phyloP scores from a whole-genome alignment of 2,113 vertebrate species.

The Xiphias gladius region DNA sequence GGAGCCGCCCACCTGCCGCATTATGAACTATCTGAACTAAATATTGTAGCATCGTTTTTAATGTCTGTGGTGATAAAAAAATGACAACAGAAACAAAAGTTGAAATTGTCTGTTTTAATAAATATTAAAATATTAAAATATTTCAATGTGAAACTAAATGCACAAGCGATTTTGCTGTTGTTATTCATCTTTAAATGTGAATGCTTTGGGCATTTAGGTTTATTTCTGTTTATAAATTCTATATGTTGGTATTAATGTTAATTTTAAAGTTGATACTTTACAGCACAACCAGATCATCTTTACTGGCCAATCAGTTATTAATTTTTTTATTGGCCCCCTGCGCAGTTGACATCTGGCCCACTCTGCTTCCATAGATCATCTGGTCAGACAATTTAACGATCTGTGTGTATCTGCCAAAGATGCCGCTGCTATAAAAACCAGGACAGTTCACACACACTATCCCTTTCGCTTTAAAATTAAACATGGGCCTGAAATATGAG shows the following conservation, averaged over 20 bases:
- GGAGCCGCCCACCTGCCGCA: not conserved
- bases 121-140: not conserved
- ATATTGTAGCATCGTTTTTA: not conserved
- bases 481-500: not conserved
- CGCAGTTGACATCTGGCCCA: constrained; percentile 26
- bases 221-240: constrained; percentile 12
- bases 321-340: constrained; percentile 52
- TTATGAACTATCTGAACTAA: not conserved
- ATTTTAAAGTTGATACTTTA: constrained; percentile 42
- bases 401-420: constrained; percentile 8
- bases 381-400: constrained; percentile 32
- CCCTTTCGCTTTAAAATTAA: not conserved
- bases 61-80: too few species aligned
- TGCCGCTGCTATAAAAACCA: constrained; percentile 14
- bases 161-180: not conserved
- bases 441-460: constrained; percentile 4
- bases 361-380: constrained; percentile 30
- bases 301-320: constrained; percentile 44
- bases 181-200: not conserved
- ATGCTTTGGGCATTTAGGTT: too few species aligned
- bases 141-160: not conserved
- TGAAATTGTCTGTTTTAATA: not conserved
- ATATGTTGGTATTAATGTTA: constrained; percentile 9
- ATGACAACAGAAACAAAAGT: too few species aligned
- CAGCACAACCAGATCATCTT: constrained; percentile 4